Percentiles rank a stretch among this genome's conserved stretches.
phyloP scores from a whole-genome alignment of 2,113 vertebrate species.

The Xiphophorus couchianus region DNA sequence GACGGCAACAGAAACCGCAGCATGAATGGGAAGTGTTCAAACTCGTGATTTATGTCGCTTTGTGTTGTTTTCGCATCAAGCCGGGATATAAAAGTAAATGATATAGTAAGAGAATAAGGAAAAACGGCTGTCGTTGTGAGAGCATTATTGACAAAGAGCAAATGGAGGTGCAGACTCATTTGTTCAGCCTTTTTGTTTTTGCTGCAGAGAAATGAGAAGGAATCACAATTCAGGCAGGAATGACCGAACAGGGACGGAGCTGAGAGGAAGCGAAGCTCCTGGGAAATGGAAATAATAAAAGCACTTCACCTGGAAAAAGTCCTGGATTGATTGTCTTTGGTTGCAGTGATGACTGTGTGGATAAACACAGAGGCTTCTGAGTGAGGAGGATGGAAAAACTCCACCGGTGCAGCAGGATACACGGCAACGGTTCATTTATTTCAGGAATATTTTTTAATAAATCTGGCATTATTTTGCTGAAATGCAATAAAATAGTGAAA shows the following conservation, averaged over 20 bases:
- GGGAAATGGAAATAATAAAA: conserved; percentile 59
- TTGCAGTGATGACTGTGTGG: neutral
- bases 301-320: conserved; percentile 34
- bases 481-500: no score
- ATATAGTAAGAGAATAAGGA: neutral
- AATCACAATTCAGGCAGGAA: conserved; percentile 32
- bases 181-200: conserved; percentile 29
- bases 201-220: conserved; percentile 38
- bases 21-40: conserved; percentile 4
- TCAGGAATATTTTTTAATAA: neutral
- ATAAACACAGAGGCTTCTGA: conserved; percentile 33
- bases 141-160: neutral
- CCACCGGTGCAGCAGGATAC: neutral
- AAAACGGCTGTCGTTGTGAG: conserved; percentile 20
- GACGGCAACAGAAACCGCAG: conserved; percentile 16
- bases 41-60: conserved; percentile 40
- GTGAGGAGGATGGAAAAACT: conserved; percentile 26
- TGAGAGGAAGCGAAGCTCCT: conserved; percentile 27
- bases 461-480: neutral
- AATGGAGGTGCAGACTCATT: conserved; percentile 15
- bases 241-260: conserved; percentile 6
- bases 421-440: neutral
- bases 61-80: conserved; percentile 17
- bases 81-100: conserved; percentile 24
- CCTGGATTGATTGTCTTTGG: conserved; percentile 22